A percentile compares a stretch with the other conserved stretches of the same genome.
phyloP scores from a whole-genome alignment of 2,888 invertebrate species.

The Harpalus rubripes region DNA sequence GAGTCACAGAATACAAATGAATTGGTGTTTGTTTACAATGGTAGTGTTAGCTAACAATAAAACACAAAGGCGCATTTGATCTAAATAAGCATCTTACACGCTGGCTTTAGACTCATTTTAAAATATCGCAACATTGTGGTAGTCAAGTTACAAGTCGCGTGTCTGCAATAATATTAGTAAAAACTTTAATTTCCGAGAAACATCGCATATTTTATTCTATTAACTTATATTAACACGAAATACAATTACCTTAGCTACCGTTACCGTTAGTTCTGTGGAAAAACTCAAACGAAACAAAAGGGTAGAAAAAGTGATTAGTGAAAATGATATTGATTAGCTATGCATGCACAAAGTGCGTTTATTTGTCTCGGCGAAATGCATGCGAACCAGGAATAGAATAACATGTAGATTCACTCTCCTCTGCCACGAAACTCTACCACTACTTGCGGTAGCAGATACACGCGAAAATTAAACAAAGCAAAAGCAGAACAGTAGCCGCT shows the following conservation, averaged over 20 bases:
- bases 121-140: slow-evolving; percentile 48
- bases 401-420: slow-evolving; percentile 38
- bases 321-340: slow-evolving; percentile 59
- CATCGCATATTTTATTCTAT: slow-evolving; percentile 61
- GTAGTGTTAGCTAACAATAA: neutral
- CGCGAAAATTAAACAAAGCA: slow-evolving; percentile 52
- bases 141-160: slow-evolving; percentile 57
- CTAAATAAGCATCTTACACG: slow-evolving; percentile 49
- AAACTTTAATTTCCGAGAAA: slow-evolving; percentile 66
- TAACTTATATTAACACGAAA: slow-evolving; percentile 63
- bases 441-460: slow-evolving; percentile 47
- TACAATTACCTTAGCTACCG: slow-evolving; percentile 48
- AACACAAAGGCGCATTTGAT: slow-evolving; percentile 36
- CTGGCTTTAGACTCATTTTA: slow-evolving; percentile 40
- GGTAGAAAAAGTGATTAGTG: slow-evolving; percentile 62
- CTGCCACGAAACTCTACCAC: slow-evolving; percentile 36
- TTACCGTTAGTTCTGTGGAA: slow-evolving; percentile 47
- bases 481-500: slow-evolving; percentile 1
- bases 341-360: slow-evolving; percentile 58
- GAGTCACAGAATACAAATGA: neutral
- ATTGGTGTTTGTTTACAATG: neutral
- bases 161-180: slow-evolving; percentile 54
- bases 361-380: slow-evolving; percentile 54
- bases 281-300: slow-evolving; percentile 61
- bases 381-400: neutral